Base-by-base conservation (phyloP, 2,888 invertebrate genomes). In the Tanypteryx hageni region DNA sequence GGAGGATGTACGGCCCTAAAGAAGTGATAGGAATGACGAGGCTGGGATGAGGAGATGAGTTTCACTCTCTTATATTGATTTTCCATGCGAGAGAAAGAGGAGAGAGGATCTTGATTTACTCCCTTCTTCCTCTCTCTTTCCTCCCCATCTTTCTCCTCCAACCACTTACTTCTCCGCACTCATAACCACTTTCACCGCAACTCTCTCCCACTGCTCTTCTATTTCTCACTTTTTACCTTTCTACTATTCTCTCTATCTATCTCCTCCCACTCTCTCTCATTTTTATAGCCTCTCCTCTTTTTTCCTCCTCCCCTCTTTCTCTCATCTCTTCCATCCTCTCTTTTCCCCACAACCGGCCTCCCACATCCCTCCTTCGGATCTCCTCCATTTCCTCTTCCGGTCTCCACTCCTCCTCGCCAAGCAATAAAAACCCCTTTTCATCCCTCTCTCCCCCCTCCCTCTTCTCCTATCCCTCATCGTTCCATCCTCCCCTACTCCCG, bases 31-130 rank as follows among this genome's bases (percentile, higher is more conserved):
- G 76, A 76, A 76, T 27, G 76, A 76, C n/a, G 76, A 76, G 27
- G 76, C 22, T 76, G 76, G 22, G 76, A 76, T 76, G 27, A 76
- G 76, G 27, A 22, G 13, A 76, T 27, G 76, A 22, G 76, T 22
- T 76, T 76, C 86, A 86, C 86, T 59, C 86, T 44, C n/a, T 64
- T 27, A 89, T 89, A 89, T 89, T 89, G 89, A 89, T 89, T 89
- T 89, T 64, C 89, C 89, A 89, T 89, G 64, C 44, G 89, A 64
- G 44, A 57, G 44, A 44, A 31, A 44, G 64, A 64, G 31, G 44
- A 57, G 44, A 44, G 61, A 44, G 64, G 89, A 89, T 89, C 89
- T 89, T 89, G 89, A 89, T 89, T 89, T 89, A 89, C 61, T 61
- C 44, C 89, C 44, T 44, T 89, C 22, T 64, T 68, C n/a, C 86